Evolutionary conservation across 2,113 vertebrate genomes (phyloP), one percentile per base, ranked within the genome.

Genomic region (Rhea americana): DNA sequence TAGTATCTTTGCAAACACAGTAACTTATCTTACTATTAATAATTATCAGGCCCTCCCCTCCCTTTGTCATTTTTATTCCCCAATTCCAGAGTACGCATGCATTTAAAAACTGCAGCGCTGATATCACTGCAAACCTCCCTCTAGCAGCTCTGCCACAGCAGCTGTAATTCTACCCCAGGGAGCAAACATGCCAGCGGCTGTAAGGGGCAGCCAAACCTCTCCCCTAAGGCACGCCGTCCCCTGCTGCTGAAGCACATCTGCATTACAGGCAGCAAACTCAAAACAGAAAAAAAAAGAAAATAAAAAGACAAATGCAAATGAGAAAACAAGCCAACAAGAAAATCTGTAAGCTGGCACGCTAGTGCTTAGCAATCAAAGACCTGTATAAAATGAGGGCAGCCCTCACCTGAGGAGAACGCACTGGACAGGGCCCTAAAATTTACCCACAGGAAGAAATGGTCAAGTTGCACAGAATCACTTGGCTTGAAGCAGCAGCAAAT

Each of bases 11-110:
- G 62, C 4, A 5, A 75, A 76, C 62, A 89, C 32, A 35, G 86
- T 84, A 94, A 96, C 67, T 89, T 93, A 93, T 59, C 92, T 74
- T 87, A 51, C 73, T 72, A 75, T 94, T 92, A 96, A 91, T 81
- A 95, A 91, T 94, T 90, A 94, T 47, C 67, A 91, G 59, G 56
- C 80, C 73, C 75, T 95, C 92, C 94, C 95, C 73, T 83, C 25
- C 58, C 80, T 97, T 93, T 93, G 72, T 94, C 85, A 83, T 85
- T 85, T 79, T 37, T 70, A 43, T 47, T 58, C 63, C 91, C 85
- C 79, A 91, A 93, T 93, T 93, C 94, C 63, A 95, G 79, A 83
- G 72, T 56, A 86, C 70, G 74, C 67, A 45, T 2, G 58, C 58
- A 50, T 82, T 65, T 85, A 43, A 61, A 47, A 89, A 18, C 58